Evolutionary conservation across 2,797 vertebrate species (phyloP), one percentile per base, ranked within the genome.

Genomic region (Pipistrellus kuhlii): DNA sequence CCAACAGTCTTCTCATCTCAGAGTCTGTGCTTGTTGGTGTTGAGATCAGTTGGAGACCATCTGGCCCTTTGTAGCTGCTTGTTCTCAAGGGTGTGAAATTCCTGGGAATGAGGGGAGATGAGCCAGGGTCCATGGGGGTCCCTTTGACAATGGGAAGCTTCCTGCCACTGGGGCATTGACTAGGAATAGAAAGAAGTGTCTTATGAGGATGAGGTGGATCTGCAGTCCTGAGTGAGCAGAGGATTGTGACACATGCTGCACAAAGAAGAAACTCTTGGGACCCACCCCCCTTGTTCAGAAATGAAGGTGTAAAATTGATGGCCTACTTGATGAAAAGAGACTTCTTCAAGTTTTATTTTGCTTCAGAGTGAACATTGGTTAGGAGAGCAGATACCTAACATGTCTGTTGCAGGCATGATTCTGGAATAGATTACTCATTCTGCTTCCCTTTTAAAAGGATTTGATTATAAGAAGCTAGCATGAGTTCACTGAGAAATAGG

Each of bases 401-500:
- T 23, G 10, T 66, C n/a, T 80, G 17, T 66, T 69, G 64, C 35
- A 75, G 27, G 85, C 81, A 78, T 75, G 64, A 92, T 35, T 95
- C 94, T 96, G 94, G 97, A 97, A 96, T 41, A 84, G 57, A 91
- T 94, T 96, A 94, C 6, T 88, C 76, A 85, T 81, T 94, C 35
- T 88, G 83, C 15, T 94, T 90, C 66, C 41, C 25, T 80, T 90
- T 87, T 81, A 68, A 93, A 88, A 78, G 71, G 66, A 86, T 88
- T 92, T 87, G 94, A 95, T 96, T 93, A 91, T 55, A 88, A 88
- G 95, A 93, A 80, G 66, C 46, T 66, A 93, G 71, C 85, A 77
- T 68, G 95, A 92, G 69, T 89, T 94, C 76, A 90, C 94, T 93
- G 92, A 96, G 90, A 97, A 97, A 95, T 90, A 94, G 78, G 82